Base-by-base conservation (phyloP, 1,140 invertebrate genomes). In the Aphidius ervi region DNA sequence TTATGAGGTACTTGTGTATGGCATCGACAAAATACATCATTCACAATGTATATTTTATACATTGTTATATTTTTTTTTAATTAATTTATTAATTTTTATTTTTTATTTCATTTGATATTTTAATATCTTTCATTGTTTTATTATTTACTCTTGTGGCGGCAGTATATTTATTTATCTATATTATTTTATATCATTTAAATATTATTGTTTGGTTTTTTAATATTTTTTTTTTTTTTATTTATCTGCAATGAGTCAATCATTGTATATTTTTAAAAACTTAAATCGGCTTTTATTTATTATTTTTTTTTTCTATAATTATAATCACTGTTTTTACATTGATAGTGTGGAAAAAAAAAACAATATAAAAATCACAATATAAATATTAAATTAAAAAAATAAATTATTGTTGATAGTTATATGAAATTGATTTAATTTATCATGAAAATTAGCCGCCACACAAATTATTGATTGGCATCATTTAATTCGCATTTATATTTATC, bases 1-100 rank as follows among this genome's bases (percentile, higher is more conserved):
- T 76, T 71, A 74, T 76, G 75, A 77, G 75, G 74, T 77, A 77
- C 73, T 77, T 76, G 74, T 77, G 73, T 77, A 76, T 76, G 75
- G 72, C 74, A 67, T 75, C 71, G 65, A 69, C 74, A 70, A 72
- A 73, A 75, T 73, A 76, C 68, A 69, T 74, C 70, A 73, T 72
- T 68, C 68, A 74, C 68, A 74, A 67, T 65, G 66, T 70, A 62
- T 61, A 50, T 54, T 62, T 59, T 46, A 56, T 61, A 61, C 62
- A 60, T 63, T 54, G 58, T 61, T 55, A 61, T 43, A 43, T 64
- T 61, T 47, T 48, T 47, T 60, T 57, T 61, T 10, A 37, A 47
- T 59, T 47, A 50, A 46, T 56, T 62, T 56, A 53, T 45, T 60
- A 47, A 59, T 6, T 9, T 46, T 57, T 45, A 50, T 60, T 60